Conservation (phyloP, 2,888 invertebrate species). For the Neocrepidodera transversa region DNA sequence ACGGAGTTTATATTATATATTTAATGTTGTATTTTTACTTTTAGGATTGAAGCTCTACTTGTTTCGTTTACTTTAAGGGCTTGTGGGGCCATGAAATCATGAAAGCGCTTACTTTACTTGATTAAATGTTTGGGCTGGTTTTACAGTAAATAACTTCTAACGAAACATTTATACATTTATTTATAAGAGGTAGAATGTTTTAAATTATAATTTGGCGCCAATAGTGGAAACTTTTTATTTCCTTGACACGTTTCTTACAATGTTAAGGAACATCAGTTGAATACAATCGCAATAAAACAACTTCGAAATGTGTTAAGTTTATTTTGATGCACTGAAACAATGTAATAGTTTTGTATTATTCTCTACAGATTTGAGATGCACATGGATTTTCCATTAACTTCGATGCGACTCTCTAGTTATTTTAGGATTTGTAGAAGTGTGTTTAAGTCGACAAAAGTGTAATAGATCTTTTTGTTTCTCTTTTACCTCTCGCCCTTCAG, state of each 20-base stretch:
- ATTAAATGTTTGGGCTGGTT: too few species aligned
- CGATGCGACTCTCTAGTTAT: slow-evolving; percentile 1
- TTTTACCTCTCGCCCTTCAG: too few species aligned
- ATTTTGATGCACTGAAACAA: slow-evolving; percentile 4
- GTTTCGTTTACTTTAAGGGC: too few species aligned
- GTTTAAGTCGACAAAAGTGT: neutral
- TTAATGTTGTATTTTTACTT: neutral
- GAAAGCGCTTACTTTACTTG: too few species aligned
- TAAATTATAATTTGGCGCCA: too few species aligned
- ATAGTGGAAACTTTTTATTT: neutral
- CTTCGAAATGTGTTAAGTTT: slow-evolving; percentile 5
- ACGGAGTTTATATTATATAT: neutral
- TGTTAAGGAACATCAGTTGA: neutral
- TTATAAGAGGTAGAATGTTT: too few species aligned
- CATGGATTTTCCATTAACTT: slow-evolving; percentile 3
- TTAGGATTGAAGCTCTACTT: neutral
- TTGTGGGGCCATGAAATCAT: too few species aligned
- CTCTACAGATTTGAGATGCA: neutral
- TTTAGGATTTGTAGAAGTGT: too few species aligned
- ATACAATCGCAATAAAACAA: neutral
- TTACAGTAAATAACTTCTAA: too few species aligned
- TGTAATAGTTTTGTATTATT: slow-evolving; percentile 12
- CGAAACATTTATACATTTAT: too few species aligned
- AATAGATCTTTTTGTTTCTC: neutral
- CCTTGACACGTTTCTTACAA: neutral